These are phyloP conservation scores for Thalpophila matura DNA, from an alignment of 2,888 invertebrate species.

Conservation along the genomic window DNA sequence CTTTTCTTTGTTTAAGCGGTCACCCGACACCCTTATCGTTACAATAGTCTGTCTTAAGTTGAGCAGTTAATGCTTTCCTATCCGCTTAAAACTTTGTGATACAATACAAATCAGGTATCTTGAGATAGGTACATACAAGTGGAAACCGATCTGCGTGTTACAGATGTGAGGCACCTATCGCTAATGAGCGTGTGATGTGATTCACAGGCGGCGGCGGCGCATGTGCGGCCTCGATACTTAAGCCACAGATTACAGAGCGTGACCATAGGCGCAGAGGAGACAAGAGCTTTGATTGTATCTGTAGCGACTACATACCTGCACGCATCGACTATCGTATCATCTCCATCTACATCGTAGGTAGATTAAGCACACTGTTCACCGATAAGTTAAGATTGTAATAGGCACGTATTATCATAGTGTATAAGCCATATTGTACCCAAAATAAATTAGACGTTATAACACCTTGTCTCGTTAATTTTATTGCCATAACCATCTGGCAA, in stretches of 20 bases:
- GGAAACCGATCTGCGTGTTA: conserved; percentile 41
- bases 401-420: no score
- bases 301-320: no score
- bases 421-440: no score
- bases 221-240: conserved; percentile 86
- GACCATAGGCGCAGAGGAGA: conserved; percentile 15
- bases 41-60: background rate
- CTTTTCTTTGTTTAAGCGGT: background rate
- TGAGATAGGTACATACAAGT: conserved; percentile 31
- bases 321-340: no score
- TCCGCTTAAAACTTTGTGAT: background rate
- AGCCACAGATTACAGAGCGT: conserved; percentile 41
- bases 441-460: no score
- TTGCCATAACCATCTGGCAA: no score
- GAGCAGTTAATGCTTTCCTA: background rate
- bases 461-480: no score
- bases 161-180: conserved; percentile 65
- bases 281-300: no score
- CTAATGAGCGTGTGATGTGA: conserved; percentile 81
- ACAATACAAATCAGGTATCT: conserved; percentile 1
- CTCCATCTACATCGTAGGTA: no score
- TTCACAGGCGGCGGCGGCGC: conserved; percentile 79
- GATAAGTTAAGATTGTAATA: no score
- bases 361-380: no score
- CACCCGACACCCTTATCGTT: background rate